Percentiles rank a stretch among this genome's conserved stretches.
Evolutionary conservation across 2,888 invertebrate species (phyloP).

Genomic region (Argynnis bischoffii): DNA sequence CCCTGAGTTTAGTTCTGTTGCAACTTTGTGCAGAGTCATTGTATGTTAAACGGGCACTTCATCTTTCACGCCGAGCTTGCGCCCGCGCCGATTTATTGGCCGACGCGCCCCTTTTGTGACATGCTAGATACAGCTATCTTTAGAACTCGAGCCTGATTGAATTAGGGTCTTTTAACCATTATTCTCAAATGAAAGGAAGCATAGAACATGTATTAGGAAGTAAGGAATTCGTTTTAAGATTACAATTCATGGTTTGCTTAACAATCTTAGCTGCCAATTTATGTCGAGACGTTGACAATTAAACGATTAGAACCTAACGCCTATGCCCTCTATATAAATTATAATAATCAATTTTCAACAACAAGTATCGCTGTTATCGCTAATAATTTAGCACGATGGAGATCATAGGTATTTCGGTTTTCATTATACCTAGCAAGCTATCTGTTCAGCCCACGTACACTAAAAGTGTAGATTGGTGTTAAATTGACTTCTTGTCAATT

Average conservation of each 20-base stretch:
- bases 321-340: conserved; percentile 26
- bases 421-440: conserved; percentile 35
- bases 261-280: conserved; percentile 38
- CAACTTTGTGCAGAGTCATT: conserved; percentile 65
- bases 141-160: conserved; percentile 43
- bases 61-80: conserved; percentile 69
- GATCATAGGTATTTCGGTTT: conserved; percentile 36
- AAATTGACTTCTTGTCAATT: conserved; percentile 36
- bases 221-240: conserved; percentile 22
- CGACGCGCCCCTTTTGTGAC: conserved; percentile 73
- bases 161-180: conserved; percentile 42
- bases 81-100: conserved; percentile 73
- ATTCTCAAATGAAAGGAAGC: conserved; percentile 33
- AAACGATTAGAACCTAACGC: conserved; percentile 40
- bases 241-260: conserved; percentile 31
- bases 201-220: conserved; percentile 29
- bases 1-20: conserved; percentile 62
- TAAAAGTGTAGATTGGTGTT: conserved; percentile 31
- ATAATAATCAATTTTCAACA: conserved; percentile 31
- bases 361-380: conserved; percentile 30
- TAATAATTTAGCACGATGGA: conserved; percentile 30
- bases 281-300: conserved; percentile 39
- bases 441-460: conserved; percentile 36
- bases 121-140: conserved; percentile 50
- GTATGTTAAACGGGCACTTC: conserved; percentile 81